Evolutionary conservation across 2,797 vertebrate genomes (phyloP).

Genomic region (Arnoldichthys spilopterus): DNA sequence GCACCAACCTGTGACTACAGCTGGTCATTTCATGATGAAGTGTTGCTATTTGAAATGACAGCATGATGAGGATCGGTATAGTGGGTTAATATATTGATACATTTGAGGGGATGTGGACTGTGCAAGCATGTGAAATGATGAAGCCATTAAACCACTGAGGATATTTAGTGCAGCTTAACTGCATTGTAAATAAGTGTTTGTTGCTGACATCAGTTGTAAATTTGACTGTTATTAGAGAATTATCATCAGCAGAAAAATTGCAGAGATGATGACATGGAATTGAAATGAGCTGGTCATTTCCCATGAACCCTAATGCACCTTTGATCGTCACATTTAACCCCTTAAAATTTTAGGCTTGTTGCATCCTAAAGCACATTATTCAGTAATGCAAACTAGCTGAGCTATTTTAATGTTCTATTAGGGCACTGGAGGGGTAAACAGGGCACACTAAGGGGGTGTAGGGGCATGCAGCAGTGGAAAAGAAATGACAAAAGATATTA

Average conservation of each 20-base stretch:
- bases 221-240: background rate
- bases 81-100: background rate
- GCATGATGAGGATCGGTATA: background rate
- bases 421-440: too few species aligned
- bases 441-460: too few species aligned
- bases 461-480: too few species aligned
- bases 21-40: background rate
- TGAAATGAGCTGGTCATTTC: too few species aligned
- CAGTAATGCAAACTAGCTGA: too few species aligned
- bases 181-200: conserved; percentile 14
- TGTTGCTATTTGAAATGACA: background rate
- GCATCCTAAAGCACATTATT: too few species aligned
- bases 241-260: background rate
- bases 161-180: background rate
- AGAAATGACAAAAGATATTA: too few species aligned
- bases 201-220: background rate
- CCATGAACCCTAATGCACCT: too few species aligned
- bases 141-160: background rate
- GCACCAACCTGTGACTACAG: conserved; percentile 29
- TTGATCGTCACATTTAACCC: too few species aligned
- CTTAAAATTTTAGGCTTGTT: too few species aligned
- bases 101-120: background rate
- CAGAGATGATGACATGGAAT: too few species aligned
- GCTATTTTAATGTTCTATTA: too few species aligned
- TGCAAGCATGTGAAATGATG: background rate